phyloP scores from a whole-genome alignment of 2,888 invertebrate species.

The Penaeus monodon region DNA sequence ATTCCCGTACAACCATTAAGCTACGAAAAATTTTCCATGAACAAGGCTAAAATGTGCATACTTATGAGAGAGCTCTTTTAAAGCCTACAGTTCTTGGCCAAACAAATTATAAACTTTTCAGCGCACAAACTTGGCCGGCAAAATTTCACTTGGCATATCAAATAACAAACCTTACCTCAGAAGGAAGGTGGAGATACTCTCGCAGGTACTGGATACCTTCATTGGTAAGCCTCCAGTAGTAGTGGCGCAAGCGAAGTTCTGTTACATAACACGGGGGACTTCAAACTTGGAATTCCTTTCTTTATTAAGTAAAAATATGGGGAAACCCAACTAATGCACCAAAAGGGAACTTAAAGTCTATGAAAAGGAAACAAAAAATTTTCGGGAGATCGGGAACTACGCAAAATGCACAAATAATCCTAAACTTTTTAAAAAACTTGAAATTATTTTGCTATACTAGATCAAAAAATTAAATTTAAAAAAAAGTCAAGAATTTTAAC shows the following conservation, averaged over 20 bases:
- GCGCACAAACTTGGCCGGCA: not conserved
- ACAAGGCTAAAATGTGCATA: too few species aligned
- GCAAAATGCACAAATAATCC: too few species aligned
- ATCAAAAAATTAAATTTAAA: too few species aligned
- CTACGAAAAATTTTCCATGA: too few species aligned
- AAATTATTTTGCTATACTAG: not conserved
- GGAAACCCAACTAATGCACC: not conserved
- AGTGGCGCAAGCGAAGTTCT: slow-evolving; percentile 99
- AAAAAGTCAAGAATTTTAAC: too few species aligned
- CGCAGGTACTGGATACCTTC: slow-evolving; percentile 97
- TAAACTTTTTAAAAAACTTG: too few species aligned
- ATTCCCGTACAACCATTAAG: too few species aligned
- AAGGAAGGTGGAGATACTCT: slow-evolving; percentile 94
- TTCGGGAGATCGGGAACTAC: too few species aligned
- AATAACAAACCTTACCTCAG: slow-evolving; percentile 76
- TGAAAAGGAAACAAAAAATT: not conserved
- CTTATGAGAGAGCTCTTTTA: too few species aligned
- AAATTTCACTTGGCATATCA: not conserved
- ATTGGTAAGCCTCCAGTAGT: slow-evolving; percentile 99
- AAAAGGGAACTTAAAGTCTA: not conserved
- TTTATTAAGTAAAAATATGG: not conserved
- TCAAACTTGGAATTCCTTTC: slow-evolving; percentile 73
- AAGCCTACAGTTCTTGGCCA: too few species aligned
- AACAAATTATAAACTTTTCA: too few species aligned
- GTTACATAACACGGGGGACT: slow-evolving; percentile 98